These are phyloP conservation scores for Hydrolagus colliei DNA, from an alignment of 2,797 vertebrate species.

Conservation along the genomic window DNA sequence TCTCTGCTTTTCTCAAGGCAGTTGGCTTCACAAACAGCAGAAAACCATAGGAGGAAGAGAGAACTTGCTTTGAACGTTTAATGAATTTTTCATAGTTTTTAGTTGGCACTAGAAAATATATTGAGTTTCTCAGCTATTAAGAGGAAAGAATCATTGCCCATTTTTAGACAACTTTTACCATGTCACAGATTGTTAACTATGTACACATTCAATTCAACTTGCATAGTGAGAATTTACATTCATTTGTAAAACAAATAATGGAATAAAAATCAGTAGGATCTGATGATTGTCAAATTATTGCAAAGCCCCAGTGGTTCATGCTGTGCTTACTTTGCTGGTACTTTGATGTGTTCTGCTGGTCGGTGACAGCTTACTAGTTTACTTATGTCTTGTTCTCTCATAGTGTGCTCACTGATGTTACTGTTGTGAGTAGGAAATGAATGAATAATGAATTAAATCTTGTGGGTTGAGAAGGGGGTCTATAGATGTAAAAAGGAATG, in stretches of 20 bases:
- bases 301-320: neutral
- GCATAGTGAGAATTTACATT: neutral
- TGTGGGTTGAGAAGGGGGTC: neutral
- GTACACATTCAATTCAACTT: neutral
- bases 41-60: neutral
- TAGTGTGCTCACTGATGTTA: neutral
- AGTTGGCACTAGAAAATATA: neutral
- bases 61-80: neutral
- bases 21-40: neutral
- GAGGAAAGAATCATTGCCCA: neutral
- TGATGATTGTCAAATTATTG: neutral
- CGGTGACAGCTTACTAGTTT: neutral
- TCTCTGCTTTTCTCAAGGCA: neutral
- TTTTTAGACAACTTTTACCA: neutral
- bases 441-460: neutral
- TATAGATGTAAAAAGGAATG: no score
- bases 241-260: neutral
- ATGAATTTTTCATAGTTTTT: neutral
- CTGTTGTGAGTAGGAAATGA: slow-evolving; percentile 4
- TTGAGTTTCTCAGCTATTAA: neutral
- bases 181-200: neutral
- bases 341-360: neutral
- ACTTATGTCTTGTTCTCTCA: neutral
- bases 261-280: neutral
- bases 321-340: slow-evolving; percentile 2